phyloP scores from a whole-genome alignment of 1,140 invertebrate species.

The Neocloeon triangulifer region DNA sequence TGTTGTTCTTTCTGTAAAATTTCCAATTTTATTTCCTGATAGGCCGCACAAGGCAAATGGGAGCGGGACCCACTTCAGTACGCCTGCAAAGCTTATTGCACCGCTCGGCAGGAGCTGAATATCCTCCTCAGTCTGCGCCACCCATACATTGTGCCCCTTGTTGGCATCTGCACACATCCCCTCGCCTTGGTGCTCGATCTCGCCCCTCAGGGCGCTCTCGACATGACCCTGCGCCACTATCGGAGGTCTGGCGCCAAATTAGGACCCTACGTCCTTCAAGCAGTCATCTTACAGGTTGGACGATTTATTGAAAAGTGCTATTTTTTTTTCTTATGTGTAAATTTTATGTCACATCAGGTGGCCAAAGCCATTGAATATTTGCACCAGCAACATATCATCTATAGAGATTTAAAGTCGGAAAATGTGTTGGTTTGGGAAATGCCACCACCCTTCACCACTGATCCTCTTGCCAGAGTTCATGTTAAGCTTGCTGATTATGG shows the following conservation, averaged over 20 bases:
- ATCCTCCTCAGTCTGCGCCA: conserved; percentile 71
- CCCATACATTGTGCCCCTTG: conserved; percentile 74
- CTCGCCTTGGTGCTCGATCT: conserved; percentile 76
- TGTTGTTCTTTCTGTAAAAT: conserved; percentile 2
- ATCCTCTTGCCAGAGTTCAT: conserved; percentile 35
- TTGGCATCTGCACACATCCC: conserved; percentile 71
- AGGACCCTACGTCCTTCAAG: conserved; percentile 55
- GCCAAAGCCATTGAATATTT: conserved; percentile 90
- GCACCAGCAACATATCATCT: conserved; percentile 84
- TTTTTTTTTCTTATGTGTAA: neutral
- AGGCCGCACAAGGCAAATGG: conserved; percentile 70
- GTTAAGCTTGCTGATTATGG: conserved; percentile 93
- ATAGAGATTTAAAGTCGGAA: conserved; percentile 91
- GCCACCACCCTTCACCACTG: conserved; percentile 41
- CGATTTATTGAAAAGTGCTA: conserved; percentile 2
- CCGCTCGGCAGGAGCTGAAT: conserved; percentile 78
- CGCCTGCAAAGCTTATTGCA: conserved; percentile 87
- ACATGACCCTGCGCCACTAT: conserved; percentile 59
- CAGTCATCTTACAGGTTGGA: conserved; percentile 59
- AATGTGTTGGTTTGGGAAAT: conserved; percentile 95
- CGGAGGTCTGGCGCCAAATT: conserved; percentile 59
- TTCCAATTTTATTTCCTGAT: conserved; percentile 9
- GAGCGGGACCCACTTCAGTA: conserved; percentile 72
- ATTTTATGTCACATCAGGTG: too few relatives aligned
- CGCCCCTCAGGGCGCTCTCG: conserved; percentile 77